Conservation (phyloP, 1,140 invertebrate genomes). For the Helicoverpa zea region DNA sequence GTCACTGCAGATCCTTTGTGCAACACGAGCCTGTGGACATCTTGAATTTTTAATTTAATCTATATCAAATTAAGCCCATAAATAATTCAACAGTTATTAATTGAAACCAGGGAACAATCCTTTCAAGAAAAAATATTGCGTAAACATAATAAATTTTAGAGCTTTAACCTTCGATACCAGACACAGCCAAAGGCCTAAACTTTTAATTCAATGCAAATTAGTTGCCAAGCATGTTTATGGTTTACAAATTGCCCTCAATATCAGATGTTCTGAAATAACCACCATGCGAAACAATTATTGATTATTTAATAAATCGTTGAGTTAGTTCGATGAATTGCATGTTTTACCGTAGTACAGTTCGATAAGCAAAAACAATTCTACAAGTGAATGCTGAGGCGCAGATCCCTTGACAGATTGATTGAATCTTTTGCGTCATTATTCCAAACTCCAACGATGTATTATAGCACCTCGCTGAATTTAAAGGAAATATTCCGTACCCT, state of each 20-base stretch:
- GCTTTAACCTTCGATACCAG: slow-evolving; percentile 19
- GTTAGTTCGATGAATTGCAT: slow-evolving; percentile 3
- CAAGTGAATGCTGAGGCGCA: too few relatives aligned
- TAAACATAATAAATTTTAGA: slow-evolving; percentile 19
- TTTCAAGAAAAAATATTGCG: slow-evolving; percentile 12
- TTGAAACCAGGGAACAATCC: not conserved
- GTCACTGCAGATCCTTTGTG: not conserved
- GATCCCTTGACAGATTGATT: not conserved
- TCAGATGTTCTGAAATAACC: slow-evolving; percentile 12
- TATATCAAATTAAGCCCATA: not conserved
- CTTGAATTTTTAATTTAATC: not conserved
- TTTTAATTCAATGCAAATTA: slow-evolving; percentile 22
- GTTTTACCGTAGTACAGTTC: not conserved
- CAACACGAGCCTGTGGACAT: not conserved
- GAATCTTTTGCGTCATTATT: not conserved
- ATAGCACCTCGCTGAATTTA: slow-evolving; percentile 6
- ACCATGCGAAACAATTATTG: not conserved
- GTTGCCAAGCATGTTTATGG: slow-evolving; percentile 20
- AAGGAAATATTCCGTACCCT: not conserved
- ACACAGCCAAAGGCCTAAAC: not conserved
- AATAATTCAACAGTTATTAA: not conserved
- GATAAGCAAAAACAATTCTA: not conserved
- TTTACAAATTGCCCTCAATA: slow-evolving; percentile 14
- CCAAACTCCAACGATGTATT: not conserved
- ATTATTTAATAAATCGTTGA: slow-evolving; percentile 4